These are phyloP conservation scores for Lucinisca nassula DNA, from an alignment of 2,888 invertebrate genomes.

Conservation along the genomic window DNA sequence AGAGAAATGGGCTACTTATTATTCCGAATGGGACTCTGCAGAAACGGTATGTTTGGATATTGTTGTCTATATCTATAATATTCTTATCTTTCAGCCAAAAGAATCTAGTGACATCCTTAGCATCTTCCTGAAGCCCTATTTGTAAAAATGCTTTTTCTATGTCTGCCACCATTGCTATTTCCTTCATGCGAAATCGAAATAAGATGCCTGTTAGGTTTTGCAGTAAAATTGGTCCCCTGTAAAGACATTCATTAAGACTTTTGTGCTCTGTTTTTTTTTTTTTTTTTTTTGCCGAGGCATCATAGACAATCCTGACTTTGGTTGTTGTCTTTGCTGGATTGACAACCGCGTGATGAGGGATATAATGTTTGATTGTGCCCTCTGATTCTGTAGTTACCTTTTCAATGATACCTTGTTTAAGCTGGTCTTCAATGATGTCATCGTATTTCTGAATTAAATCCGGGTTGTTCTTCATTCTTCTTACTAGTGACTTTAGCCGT, in stretches of 20 bases:
- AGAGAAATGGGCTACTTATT: constrained; percentile 23
- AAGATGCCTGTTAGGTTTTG: constrained; percentile 39
- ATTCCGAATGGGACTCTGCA: constrained; percentile 33
- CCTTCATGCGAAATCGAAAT: constrained; percentile 23
- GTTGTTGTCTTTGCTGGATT: neutral
- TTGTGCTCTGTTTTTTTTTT: neutral
- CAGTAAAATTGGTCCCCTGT: constrained; percentile 30
- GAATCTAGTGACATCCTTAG: constrained; percentile 20
- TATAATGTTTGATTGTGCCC: neutral
- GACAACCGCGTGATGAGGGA: neutral
- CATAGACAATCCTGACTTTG: constrained; percentile 20
- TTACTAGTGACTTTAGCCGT: neutral
- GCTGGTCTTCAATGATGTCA: constrained; percentile 13
- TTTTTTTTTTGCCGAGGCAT: constrained; percentile 34
- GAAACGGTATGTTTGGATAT: constrained; percentile 17
- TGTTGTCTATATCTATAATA: neutral
- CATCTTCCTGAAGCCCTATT: neutral
- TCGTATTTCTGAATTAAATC: neutral
- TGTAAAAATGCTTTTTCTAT: constrained; percentile 41
- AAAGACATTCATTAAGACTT: constrained; percentile 55
- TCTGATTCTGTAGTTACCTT: neutral
- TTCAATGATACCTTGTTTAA: constrained; percentile 1
- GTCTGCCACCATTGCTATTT: constrained; percentile 21
- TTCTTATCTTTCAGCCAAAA: constrained; percentile 20
- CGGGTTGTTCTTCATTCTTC: neutral